phyloP scores from a whole-genome alignment of 2,113 vertebrate species.

The Microcebus tavaratra region DNA sequence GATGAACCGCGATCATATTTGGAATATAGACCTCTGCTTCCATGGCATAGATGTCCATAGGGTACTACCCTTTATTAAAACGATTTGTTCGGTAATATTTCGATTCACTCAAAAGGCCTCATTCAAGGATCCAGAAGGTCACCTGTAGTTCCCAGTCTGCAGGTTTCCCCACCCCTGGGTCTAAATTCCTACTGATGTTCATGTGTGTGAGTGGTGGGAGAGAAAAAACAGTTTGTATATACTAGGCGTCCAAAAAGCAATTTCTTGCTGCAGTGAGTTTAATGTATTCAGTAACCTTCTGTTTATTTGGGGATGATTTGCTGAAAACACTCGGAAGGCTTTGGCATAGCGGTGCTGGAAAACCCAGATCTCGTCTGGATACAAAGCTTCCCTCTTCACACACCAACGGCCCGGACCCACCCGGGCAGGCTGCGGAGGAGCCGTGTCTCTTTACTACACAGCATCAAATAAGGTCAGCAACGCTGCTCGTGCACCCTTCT shows the following conservation, averaged over 20 bases:
- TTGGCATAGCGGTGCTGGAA: not conserved
- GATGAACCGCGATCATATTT: not conserved
- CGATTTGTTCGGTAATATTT: too few relatives aligned
- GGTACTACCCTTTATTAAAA: too few relatives aligned
- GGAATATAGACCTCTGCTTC: not conserved
- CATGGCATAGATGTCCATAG: not conserved
- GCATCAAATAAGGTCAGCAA: conserved; percentile 79
- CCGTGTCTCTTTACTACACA: conserved; percentile 50
- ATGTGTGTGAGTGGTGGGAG: fast-evolving
- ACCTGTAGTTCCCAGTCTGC: too few relatives aligned
- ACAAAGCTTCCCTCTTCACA: not conserved
- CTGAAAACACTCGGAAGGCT: conserved; percentile 56
- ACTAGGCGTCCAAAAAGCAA: not conserved
- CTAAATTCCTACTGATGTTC: not conserved
- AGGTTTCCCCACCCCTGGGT: too few relatives aligned
- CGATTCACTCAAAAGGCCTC: too few relatives aligned
- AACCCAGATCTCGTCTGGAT: conserved; percentile 22
- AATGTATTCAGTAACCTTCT: conserved; percentile 44
- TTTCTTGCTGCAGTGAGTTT: conserved; percentile 52
- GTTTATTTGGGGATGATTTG: conserved; percentile 57
- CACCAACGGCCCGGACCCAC: not conserved
- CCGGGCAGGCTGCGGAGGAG: not conserved
- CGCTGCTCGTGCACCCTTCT: conserved; percentile 38
- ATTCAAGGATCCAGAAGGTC: too few relatives aligned
- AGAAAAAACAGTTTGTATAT: not conserved